phyloP scores from a whole-genome alignment of 2,113 vertebrate species.

The Gracilinanus agilis region DNA sequence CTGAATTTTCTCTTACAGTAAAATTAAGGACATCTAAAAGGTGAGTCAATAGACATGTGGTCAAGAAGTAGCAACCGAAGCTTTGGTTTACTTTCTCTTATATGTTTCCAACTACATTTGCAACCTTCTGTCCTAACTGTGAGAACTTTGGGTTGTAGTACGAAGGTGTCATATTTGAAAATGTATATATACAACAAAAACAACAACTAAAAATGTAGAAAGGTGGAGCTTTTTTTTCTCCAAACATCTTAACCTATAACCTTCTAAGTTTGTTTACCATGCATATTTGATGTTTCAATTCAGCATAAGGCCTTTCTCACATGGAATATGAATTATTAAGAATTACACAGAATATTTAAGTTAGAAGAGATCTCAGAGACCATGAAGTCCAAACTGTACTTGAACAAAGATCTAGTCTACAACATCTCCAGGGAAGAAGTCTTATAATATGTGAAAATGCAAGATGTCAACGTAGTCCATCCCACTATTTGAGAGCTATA shows the following conservation, averaged over 20 bases:
- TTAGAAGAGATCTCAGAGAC: neutral
- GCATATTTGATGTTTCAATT: neutral
- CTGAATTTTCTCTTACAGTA: neutral
- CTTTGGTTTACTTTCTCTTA: neutral
- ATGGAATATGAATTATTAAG: neutral
- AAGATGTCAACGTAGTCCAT: neutral
- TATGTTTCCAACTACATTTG: neutral
- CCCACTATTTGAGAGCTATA: neutral
- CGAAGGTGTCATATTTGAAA: neutral
- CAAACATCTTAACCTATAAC: neutral
- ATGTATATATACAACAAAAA: neutral
- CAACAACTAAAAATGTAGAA: neutral
- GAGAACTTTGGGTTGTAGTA: neutral
- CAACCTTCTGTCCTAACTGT: neutral
- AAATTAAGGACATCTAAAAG: neutral
- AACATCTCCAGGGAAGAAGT: neutral
- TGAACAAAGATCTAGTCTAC: neutral
- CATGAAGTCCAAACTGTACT: neutral
- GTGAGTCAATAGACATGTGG: neutral
- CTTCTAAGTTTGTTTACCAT: neutral
- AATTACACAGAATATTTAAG: neutral
- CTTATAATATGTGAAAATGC: neutral
- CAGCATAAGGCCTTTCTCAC: neutral
- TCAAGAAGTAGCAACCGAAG: neutral
- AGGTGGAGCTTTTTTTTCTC: too few relatives aligned